Base-by-base conservation (phyloP, 1,140 invertebrate genomes). In the Pseudomyrmex flavicornis region DNA sequence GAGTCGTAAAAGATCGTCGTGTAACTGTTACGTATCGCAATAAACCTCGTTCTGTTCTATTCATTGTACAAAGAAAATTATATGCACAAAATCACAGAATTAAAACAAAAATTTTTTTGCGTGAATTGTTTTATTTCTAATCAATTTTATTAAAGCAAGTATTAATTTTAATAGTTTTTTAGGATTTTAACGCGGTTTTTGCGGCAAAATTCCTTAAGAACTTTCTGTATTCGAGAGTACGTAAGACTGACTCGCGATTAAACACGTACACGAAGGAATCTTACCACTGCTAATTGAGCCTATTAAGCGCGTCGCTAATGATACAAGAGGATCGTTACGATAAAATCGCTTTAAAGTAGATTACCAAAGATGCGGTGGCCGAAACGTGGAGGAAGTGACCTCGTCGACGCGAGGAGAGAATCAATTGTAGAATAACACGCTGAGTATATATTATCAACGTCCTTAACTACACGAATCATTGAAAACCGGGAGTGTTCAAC, bases 21-120 rank as follows among this genome's bases (percentile, higher is more conserved):
- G 48, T 56, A 70, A 85, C 44, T 52, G 13, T 80, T 75, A 72
- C 63, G 58, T 46, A 56, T 56, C 56, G 58, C 22, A 46, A 54
- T 69, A 85, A 85, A 85, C 61, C 54, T 35, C 68, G 66, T 75
- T 65, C 50, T 59, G 76, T 69, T 62, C 54, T 59, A 75, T 82
- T 75, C 65, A 73, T 87, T 46, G 72, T n/a, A 58, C 61, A 83
- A 2, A 87, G 50, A 87, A 86, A 72, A 15, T 63, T 56, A 54
- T 56, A 20, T 35, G 52, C 54, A 52, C 8, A 58, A 48, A 35
- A 5, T 35, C 22, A 44, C 50, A 12, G 22, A 56, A 20, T 15
- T 12, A 35, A 74, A 35, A 52, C 74, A 52, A 59, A 70, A 86
- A 85, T 52, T 17, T 35, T 17, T 8, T 35, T 35, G 35, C 35